A percentile compares a stretch with the other conserved stretches of the same genome.
These are phyloP conservation scores for Nycteola revayana DNA, from an alignment of 2,888 invertebrate species.

Conservation along the genomic window DNA sequence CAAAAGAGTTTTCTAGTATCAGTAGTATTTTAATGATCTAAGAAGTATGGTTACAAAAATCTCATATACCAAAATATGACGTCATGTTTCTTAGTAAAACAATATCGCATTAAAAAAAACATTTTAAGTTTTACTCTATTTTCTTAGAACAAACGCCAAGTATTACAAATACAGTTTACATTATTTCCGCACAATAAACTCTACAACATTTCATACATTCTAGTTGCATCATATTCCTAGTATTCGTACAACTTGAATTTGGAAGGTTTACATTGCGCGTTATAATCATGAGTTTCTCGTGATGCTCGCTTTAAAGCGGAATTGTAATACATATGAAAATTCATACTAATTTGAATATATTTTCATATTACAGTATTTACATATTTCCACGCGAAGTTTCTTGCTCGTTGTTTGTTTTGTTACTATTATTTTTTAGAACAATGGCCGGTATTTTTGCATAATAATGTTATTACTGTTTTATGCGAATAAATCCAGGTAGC, in stretches of 20 bases:
- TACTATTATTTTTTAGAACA: too few relatives aligned
- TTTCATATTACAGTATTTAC: not conserved
- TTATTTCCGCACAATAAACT: slow-evolving; percentile 16
- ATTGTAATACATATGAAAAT: not conserved
- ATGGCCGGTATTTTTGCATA: too few relatives aligned
- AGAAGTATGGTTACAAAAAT: too few relatives aligned
- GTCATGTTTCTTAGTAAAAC: too few relatives aligned
- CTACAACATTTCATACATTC: slow-evolving; percentile 8
- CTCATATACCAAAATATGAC: too few relatives aligned
- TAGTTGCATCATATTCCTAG: slow-evolving; percentile 13
- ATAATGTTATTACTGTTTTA: too few relatives aligned
- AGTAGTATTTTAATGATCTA: too few relatives aligned
- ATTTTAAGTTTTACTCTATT: not conserved
- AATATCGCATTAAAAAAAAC: too few relatives aligned
- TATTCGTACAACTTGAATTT: slow-evolving; percentile 10
- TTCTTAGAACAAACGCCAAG: slow-evolving; percentile 11
- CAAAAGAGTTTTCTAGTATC: too few relatives aligned
- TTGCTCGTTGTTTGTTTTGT: too few relatives aligned
- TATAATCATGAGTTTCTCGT: slow-evolving; percentile 1
- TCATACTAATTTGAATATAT: not conserved
- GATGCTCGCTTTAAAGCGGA: not conserved
- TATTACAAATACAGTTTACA: slow-evolving; percentile 21
- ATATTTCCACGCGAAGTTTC: not conserved
- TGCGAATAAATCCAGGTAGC: too few relatives aligned
- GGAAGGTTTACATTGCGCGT: slow-evolving; percentile 2